phyloP scores from a whole-genome alignment of 2,888 invertebrate species.

The Eurois occulta region DNA sequence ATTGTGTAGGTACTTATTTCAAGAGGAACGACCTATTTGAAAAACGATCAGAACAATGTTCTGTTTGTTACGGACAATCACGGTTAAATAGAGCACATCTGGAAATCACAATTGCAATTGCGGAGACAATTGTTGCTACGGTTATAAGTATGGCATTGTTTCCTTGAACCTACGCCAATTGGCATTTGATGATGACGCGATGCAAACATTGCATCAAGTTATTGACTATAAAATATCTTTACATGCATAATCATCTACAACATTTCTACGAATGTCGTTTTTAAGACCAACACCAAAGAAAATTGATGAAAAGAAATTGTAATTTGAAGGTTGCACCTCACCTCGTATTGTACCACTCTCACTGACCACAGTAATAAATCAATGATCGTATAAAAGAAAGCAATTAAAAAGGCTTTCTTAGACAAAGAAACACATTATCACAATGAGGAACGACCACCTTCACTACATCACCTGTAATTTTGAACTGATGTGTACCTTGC shows the following conservation, averaged over 20 bases:
- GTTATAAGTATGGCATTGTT: constrained; percentile 54
- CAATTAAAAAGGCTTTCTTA: constrained; percentile 80
- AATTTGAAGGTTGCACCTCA: constrained; percentile 71
- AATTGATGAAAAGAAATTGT: constrained; percentile 62
- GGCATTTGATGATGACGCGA: constrained; percentile 18
- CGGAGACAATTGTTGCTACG: constrained; percentile 56
- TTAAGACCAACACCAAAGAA: constrained; percentile 21
- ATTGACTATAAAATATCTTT: background rate
- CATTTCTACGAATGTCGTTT: background rate
- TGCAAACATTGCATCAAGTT: constrained; percentile 6
- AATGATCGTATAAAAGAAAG: constrained; percentile 87
- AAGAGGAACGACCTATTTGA: constrained; percentile 48
- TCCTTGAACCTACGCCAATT: constrained; percentile 39
- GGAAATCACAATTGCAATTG: constrained; percentile 59
- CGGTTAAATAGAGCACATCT: constrained; percentile 63
- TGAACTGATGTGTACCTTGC: constrained; percentile 82
- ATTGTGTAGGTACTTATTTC: constrained; percentile 21
- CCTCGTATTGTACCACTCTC: constrained; percentile 76
- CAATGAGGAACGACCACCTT: constrained; percentile 84
- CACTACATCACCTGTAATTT: constrained; percentile 89
- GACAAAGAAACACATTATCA: constrained; percentile 86
- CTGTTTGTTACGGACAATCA: constrained; percentile 57
- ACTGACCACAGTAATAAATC: constrained; percentile 84
- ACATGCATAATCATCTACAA: background rate
- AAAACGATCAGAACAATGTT: constrained; percentile 48